Conservation (phyloP, 2,797 vertebrate species). For the Hipposideros larvatus region DNA sequence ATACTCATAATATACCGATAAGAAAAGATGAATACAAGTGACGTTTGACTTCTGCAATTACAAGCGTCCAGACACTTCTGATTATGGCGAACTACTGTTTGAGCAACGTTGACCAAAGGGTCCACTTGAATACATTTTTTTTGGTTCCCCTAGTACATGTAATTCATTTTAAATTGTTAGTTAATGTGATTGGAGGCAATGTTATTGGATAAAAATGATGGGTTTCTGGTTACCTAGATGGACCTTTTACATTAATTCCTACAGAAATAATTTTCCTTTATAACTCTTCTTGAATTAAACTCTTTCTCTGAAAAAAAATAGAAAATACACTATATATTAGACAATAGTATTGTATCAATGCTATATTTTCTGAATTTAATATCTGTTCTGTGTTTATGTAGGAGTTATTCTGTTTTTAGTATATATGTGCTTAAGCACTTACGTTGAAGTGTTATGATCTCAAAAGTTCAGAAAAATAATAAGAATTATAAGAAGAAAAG, state of each 20-base stretch:
- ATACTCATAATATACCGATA: no score
- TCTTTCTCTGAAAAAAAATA: neutral
- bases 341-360: neutral
- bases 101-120: no score
- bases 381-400: neutral
- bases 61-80: no score
- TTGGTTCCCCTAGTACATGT: no score
- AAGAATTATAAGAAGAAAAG: neutral
- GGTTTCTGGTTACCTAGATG: neutral
- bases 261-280: slow-evolving; percentile 11
- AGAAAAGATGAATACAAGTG: no score
- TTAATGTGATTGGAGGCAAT: neutral
- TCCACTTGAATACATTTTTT: no score
- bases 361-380: neutral
- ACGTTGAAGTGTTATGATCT: neutral
- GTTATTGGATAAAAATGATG: neutral
- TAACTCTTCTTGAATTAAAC: slow-evolving; percentile 15
- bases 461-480: neutral
- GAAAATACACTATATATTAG: neutral
- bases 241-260: neutral
- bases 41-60: no score
- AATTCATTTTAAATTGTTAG: neutral
- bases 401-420: neutral
- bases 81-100: no score
- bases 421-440: neutral